phyloP scores from a whole-genome alignment of 1,140 invertebrate genomes.

The Drosophila arawakana region DNA sequence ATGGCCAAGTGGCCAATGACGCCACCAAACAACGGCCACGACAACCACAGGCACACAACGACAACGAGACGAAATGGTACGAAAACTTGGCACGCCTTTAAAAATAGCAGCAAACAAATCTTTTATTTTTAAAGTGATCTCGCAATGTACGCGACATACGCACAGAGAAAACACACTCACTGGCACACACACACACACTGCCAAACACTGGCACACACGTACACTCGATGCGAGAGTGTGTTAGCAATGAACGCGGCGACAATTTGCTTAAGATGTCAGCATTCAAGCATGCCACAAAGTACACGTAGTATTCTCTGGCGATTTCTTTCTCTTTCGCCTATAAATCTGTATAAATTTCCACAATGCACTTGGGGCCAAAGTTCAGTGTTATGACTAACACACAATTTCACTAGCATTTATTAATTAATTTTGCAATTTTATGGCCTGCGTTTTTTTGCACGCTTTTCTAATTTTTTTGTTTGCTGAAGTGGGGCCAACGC shows the following conservation, averaged over 20 bases:
- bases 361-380: background rate
- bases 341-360: background rate
- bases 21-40: conserved; percentile 42
- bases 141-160: conserved; percentile 58
- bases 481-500: conserved; percentile 57
- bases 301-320: background rate
- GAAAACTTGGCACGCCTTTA: conserved; percentile 77
- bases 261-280: conserved; percentile 33
- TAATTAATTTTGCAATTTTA: conserved; percentile 7
- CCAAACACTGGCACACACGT: background rate
- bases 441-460: conserved; percentile 11
- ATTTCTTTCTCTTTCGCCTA: background rate
- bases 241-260: conserved; percentile 46
- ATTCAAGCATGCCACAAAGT: conserved; percentile 21
- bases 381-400: background rate
- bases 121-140: conserved; percentile 80
- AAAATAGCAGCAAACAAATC: conserved; percentile 83
- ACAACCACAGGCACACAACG: conserved; percentile 21
- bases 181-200: background rate
- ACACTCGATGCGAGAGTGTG: conserved; percentile 17
- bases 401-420: conserved; percentile 10
- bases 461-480: background rate
- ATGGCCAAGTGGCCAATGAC: conserved; percentile 55
- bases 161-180: conserved; percentile 35
- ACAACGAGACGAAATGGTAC: conserved; percentile 47